Base-by-base conservation (phyloP, 2,888 invertebrate genomes). In the Oscheius sp. region DNA sequence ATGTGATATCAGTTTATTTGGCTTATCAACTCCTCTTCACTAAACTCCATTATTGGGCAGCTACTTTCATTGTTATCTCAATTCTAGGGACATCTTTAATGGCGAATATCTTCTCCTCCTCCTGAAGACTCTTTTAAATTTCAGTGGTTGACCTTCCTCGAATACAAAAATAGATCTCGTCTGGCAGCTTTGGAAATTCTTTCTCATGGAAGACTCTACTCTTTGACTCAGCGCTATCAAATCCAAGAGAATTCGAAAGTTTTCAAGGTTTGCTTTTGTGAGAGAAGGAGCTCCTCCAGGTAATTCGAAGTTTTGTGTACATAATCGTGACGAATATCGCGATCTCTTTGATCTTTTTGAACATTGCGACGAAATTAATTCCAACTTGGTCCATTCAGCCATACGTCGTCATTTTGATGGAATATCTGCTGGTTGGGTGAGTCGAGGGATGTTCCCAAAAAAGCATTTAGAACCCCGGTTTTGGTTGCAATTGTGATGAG, bases 381-480 rank as follows among this genome's bases (percentile, higher is more conserved):
- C 53, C 53, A 3, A 31, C 39, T 4, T 48, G 53, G 39, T 46
- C 50, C 20, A 65, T 65, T 3, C 52, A 50, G 27, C 65, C 65
- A 1, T 65, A 52, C 27, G 50, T 65, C 15, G 52, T 65, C 8
- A 20, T 65, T 1, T 52, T 65, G 25, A 65, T 65, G 65, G 65
- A 65, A 37, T 65, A 52, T 53, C 52, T 65, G n/a, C 50, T 65
- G 52, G 65, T 53, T 1, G 50, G 52, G 52, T 65, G 17, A 52
- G 34, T 65, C n/a, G 6, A 6, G 20, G 0, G 1, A 25, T 48
- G 15, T 42, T 20, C 17, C 42, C 15, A 39, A 23, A 34, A n/a
- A 1, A 10, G 3, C 10, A 15, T 50, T 34, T 34, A 65, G 65
- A 33, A 65, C 65, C 2, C 65, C 65, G 2, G 37, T 50, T 34